Evolutionary conservation across 2,888 invertebrate species (phyloP).

Genomic region (Tuberolachnus salignus): DNA sequence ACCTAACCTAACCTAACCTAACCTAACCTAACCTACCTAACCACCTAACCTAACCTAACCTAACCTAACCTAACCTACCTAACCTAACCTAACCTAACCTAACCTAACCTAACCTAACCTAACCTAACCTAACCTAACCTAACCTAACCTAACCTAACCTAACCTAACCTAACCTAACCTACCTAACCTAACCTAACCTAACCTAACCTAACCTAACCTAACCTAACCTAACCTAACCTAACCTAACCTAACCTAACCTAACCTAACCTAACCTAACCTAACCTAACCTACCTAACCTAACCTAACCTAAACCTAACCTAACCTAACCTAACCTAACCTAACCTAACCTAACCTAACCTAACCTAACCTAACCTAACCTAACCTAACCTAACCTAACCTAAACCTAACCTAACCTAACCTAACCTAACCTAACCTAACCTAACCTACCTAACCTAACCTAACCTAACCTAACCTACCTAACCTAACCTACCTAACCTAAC

Average conservation of each 20-base stretch:
- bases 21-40: too few species aligned
- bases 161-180: too few species aligned
- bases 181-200: constrained; percentile 50
- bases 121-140: constrained; percentile 49
- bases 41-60: constrained; percentile 59
- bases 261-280: constrained; percentile 12
- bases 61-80: constrained; percentile 60
- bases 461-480: too few species aligned
- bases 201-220: constrained; percentile 56
- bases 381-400: constrained; percentile 60
- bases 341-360: constrained; percentile 56
- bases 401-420: constrained; percentile 59
- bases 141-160: constrained; percentile 58
- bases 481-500: constrained; percentile 49
- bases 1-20: too few species aligned
- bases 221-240: constrained; percentile 60
- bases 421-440: constrained; percentile 58
- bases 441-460: too few species aligned
- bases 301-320: not conserved
- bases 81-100: constrained; percentile 60
- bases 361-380: constrained; percentile 60
- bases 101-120: constrained; percentile 59
- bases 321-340: constrained; percentile 58
- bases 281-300: too few species aligned
- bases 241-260: constrained; percentile 58